Evolutionary conservation across 1,140 invertebrate species (phyloP), one percentile per base, ranked within the genome.

Genomic region (Chrysomallon squamiferum): DNA sequence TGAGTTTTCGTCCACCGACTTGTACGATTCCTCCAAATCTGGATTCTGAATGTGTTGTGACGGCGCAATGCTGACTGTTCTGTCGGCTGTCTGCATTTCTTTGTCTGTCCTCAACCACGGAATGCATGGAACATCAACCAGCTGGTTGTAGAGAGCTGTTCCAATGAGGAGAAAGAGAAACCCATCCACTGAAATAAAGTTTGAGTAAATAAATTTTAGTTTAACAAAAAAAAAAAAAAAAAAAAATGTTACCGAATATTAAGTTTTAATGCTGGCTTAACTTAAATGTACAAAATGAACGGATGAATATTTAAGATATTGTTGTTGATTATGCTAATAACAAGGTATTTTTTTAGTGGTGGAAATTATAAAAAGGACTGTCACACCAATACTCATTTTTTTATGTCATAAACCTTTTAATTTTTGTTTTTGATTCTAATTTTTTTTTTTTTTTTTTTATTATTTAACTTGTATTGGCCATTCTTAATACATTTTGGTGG

Each of bases 111-210:
- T 67, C 18, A 72, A 74, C 65, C 79, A 83, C 2, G 76, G 75
- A 25, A 80, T 69, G 43, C 77, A 81, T 20, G 73, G 59, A 7
- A 83, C 54, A n/a, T 74, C 67, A 50, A 81, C 66, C 15, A 83
- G 59, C 29, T 78, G 72, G 65, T 83, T 83, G 65, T 83, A 83
- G 41, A 83, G 56, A 4, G 76, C 77, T 47, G 81, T 83, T 3
- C 81, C 81, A 49, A 83, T 80, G 66, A 83, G 35, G 13, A 83
- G 69, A 68, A 81, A 80, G 3, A 79, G 33, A 49, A 83, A 83
- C 35, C 81, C 81, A 74, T 83, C 81, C 60, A 83, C 81, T 83
- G 74, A 61, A 68, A 69, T 41, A 50, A 15, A n/a, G 47, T 52
- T 15, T 1, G 62, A 30, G 45, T 13, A 58, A 29, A 43, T 22